Evolutionary conservation across 2,888 invertebrate species (phyloP).

Genomic region (Pristionchus mayeri): DNA sequence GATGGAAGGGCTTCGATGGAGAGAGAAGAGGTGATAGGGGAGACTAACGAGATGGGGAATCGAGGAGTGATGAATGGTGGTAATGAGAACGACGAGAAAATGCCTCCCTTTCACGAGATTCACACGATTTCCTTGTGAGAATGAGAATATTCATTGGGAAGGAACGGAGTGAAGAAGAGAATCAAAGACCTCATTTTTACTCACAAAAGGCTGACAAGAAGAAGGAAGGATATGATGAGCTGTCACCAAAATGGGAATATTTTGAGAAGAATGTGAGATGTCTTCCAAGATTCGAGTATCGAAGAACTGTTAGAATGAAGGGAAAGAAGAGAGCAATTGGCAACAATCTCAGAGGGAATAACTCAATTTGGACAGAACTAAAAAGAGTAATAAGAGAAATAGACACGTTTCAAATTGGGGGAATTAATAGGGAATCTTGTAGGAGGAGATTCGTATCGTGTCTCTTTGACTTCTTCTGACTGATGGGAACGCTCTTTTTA

Average conservation of each 20-base stretch:
- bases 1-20: neutral
- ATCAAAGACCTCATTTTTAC: neutral
- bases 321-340: neutral
- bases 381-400: neutral
- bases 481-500: conserved; percentile 26
- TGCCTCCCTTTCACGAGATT: neutral
- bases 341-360: conserved; percentile 5
- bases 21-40: neutral
- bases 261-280: conserved; percentile 14
- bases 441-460: conserved; percentile 8
- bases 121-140: conserved; percentile 1
- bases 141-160: neutral
- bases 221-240: neutral
- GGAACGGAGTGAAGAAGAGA: neutral
- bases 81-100: neutral
- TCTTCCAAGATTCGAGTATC: neutral
- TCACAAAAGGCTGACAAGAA: neutral
- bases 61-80: neutral
- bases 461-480: neutral
- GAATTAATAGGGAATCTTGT: neutral
- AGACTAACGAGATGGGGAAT: neutral
- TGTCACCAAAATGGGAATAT: neutral
- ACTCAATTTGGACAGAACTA: neutral
- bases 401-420: neutral
- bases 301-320: neutral